These are phyloP conservation scores for Eustalomyia histrio DNA, from an alignment of 2,888 invertebrate genomes.

Conservation along the genomic window DNA sequence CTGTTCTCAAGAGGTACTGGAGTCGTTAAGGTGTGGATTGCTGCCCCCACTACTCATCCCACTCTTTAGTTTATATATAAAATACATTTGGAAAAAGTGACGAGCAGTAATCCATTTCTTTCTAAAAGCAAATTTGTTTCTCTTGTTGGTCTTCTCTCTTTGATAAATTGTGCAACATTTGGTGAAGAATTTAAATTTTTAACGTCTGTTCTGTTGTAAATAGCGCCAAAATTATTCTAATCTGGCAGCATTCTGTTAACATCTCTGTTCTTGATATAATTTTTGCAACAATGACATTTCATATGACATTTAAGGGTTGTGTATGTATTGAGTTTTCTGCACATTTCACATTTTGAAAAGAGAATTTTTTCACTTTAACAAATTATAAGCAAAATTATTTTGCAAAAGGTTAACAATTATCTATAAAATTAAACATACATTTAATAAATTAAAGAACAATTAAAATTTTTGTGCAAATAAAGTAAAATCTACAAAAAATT, in stretches of 20 bases:
- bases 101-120: no score
- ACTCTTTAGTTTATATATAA: no score
- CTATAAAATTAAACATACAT: slow-evolving; percentile 33
- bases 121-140: no score
- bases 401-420: slow-evolving; percentile 42
- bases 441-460: slow-evolving; percentile 9
- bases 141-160: no score
- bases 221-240: no score
- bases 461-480: slow-evolving; percentile 21
- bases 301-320: slow-evolving; percentile 30
- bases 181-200: no score
- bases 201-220: no score
- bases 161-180: no score
- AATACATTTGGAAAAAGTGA: no score
- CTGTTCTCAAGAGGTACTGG: no score
- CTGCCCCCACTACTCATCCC: no score
- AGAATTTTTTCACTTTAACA: slow-evolving; percentile 33
- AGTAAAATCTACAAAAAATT: slow-evolving; percentile 9
- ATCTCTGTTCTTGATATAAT: slow-evolving; percentile 26
- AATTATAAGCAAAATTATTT: slow-evolving; percentile 37
- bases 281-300: slow-evolving; percentile 34
- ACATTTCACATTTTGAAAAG: slow-evolving; percentile 30
- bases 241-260: slow-evolving; percentile 16
- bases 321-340: slow-evolving; percentile 38
- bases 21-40: no score